Conservation (phyloP, 2,113 vertebrate genomes). For the Stomatorhinus ivindoensis region DNA sequence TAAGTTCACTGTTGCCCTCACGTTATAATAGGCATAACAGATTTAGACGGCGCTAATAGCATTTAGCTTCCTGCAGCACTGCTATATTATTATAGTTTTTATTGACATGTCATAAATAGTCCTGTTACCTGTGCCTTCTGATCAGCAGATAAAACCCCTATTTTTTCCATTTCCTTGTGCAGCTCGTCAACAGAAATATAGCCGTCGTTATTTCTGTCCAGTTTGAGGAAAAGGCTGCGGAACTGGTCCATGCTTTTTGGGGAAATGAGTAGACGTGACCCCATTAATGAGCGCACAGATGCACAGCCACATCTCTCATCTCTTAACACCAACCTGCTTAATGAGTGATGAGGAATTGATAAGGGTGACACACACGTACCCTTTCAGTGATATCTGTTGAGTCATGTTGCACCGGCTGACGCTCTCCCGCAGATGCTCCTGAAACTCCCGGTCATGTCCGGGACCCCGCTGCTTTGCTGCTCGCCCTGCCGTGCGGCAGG, state of each 20-base stretch:
- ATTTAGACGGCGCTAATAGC: background rate
- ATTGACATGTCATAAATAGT: background rate
- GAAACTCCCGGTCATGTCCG: background rate
- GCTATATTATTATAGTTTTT: background rate
- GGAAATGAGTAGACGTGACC: background rate
- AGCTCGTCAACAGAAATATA: slow-evolving; percentile 54
- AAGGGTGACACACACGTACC: background rate
- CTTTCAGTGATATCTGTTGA: slow-evolving; percentile 39
- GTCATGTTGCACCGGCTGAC: slow-evolving; percentile 38
- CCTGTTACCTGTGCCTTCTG: slow-evolving; percentile 51
- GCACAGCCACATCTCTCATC: background rate
- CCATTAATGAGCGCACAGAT: background rate
- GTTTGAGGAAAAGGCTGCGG: slow-evolving; percentile 50
- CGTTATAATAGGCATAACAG: background rate
- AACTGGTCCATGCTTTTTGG: slow-evolving; percentile 51
- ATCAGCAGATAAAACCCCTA: slow-evolving; percentile 48
- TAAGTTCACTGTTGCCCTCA: background rate
- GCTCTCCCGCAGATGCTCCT: background rate
- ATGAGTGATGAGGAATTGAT: background rate
- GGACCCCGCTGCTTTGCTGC: background rate
- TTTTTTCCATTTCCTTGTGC: slow-evolving; percentile 54
- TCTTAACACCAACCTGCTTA: background rate
- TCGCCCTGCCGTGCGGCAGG: slow-evolving; percentile 33
- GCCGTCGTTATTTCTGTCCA: slow-evolving; percentile 57
- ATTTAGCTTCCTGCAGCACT: background rate